Evolutionary conservation across 2,888 invertebrate species (phyloP), one percentile per base, ranked within the genome.

Genomic region (Scaptodrosophila latifasciaeformis): DNA sequence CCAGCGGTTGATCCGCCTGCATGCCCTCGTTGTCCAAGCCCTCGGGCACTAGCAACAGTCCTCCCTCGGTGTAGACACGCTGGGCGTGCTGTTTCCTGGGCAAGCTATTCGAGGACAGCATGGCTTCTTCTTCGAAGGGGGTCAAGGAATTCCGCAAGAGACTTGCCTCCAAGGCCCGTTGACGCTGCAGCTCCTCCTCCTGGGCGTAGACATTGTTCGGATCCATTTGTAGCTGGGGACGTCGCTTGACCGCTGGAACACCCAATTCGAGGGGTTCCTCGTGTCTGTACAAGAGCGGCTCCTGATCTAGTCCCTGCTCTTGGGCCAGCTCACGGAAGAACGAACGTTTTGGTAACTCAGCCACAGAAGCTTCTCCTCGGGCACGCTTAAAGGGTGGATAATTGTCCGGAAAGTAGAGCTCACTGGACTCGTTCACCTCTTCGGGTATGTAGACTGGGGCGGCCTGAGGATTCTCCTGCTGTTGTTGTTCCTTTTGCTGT

Each of bases 11-110:
- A 18, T 68, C 74, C 1, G 59, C 55, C 43, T 68, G 70, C 10
- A 54, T 62, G 29, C 53, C 65, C n/a, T 55, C 44, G 13, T 49
- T 15, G 9, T 46, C 49, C 65, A 90, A 87, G 2, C 59, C 52
- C 44, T 86, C 85, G 1, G 87, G 88, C 54, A 88, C 85, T 65
- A 88, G 88, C 18, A 90, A 88, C 19, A 89, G 83, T 1, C 91
- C 91, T 2, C 91, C 91, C 83, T 91, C 91, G 0, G 91, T 90
- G 80, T 89, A 91, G 1, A 90, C 88, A 2, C 88, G 67, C 43
- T 76, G 76, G 9, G 65, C 65, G 18, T 67, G 61, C 9, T 39
- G 9, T 1, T 46, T 40, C 9, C 68, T 53, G 1, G 84, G 82
- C 56, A 80, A 83, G 12, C 67, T 69, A 49, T 85, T 85, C 29